These are phyloP conservation scores for Misgurnus anguillicaudatus DNA, from an alignment of 2,113 vertebrate species.

Conservation along the genomic window DNA sequence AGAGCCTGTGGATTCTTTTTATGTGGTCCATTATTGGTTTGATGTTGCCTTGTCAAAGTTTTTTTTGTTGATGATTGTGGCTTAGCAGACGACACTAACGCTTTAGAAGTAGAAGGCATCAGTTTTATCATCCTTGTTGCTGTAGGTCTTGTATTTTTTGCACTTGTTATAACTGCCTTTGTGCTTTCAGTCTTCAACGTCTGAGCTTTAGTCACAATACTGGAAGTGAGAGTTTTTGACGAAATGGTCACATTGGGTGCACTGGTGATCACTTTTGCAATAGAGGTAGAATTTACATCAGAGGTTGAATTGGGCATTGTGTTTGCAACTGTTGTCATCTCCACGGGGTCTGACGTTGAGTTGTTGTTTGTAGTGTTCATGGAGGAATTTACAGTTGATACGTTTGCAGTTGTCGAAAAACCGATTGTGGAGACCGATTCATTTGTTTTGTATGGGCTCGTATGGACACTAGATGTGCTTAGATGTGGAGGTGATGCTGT, in stretches of 20 bases:
- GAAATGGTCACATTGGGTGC: not conserved
- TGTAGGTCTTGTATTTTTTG: not conserved
- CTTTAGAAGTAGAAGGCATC: not conserved
- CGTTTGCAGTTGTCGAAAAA: not conserved
- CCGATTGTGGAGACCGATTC: not conserved
- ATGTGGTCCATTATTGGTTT: not conserved
- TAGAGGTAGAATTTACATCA: not conserved
- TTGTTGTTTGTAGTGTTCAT: not conserved
- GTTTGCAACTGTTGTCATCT: not conserved
- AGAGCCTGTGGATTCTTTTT: constrained; percentile 23
- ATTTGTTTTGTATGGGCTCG: not conserved
- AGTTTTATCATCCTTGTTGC: not conserved
- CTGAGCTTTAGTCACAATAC: not conserved
- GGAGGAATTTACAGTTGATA: not conserved
- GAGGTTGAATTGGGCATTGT: not conserved
- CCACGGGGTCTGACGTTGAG: not conserved
- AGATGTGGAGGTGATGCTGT: not conserved
- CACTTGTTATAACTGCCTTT: not conserved
- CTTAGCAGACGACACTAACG: not conserved
- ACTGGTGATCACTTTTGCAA: not conserved
- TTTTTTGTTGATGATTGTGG: not conserved
- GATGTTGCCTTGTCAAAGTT: not conserved
- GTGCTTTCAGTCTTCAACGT: not conserved
- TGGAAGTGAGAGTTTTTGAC: not conserved
- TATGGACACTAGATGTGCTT: not conserved